phyloP scores from a whole-genome alignment of 2,797 vertebrate species.

The Lycodopsis pacificus region DNA sequence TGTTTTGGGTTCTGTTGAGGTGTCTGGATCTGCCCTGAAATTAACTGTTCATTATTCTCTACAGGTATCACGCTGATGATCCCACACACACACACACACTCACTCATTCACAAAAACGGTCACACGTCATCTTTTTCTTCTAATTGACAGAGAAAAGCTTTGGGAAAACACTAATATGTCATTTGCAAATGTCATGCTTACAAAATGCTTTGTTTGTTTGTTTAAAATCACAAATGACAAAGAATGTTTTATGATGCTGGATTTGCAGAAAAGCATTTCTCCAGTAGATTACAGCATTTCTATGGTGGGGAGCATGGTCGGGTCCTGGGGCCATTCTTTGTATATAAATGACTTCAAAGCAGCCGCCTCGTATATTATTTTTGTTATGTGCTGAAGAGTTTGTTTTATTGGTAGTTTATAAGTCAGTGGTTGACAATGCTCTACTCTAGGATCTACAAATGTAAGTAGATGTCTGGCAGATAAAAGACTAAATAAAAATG shows the following conservation, averaged over 20 bases:
- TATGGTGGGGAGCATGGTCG: no score
- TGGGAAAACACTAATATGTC: background rate
- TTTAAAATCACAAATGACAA: constrained; percentile 14
- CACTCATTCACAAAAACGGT: background rate
- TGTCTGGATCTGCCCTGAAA: constrained; percentile 32
- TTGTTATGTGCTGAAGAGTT: background rate
- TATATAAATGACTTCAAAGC: background rate
- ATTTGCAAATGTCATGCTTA: background rate
- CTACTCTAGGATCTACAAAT: background rate
- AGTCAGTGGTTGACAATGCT: background rate
- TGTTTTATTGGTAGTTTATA: background rate
- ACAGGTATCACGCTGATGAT: constrained; percentile 19
- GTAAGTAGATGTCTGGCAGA: background rate
- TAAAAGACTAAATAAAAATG: background rate
- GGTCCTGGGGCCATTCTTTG: background rate
- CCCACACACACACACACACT: background rate
- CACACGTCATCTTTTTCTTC: background rate
- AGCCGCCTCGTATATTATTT: background rate
- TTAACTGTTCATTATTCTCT: constrained; percentile 29
- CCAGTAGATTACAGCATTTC: background rate
- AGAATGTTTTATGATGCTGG: background rate
- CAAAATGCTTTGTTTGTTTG: background rate
- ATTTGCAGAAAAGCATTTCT: background rate
- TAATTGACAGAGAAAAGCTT: constrained; percentile 17
- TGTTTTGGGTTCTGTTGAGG: constrained; percentile 21